Conservation (phyloP, 2,113 vertebrate species). For the Neomonachus schauinslandi region DNA sequence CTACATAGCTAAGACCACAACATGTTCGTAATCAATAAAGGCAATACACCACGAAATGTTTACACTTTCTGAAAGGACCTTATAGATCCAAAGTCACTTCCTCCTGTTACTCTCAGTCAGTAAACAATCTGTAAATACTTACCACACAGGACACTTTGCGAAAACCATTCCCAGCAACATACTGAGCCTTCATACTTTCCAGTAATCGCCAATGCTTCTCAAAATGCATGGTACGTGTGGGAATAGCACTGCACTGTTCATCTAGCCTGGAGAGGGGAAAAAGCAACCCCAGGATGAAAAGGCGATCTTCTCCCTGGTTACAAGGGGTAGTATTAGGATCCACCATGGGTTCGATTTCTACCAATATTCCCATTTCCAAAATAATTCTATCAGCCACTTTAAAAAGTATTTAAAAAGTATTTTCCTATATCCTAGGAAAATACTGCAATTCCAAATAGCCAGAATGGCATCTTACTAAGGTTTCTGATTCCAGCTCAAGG, state of each 20-base stretch:
- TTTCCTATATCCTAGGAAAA: not conserved
- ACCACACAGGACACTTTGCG: constrained; percentile 98
- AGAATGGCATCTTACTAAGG: not conserved
- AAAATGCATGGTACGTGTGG: constrained; percentile 87
- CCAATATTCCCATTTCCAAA: not conserved
- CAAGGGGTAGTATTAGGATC: not conserved
- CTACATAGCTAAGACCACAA: not conserved
- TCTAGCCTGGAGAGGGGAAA: constrained; percentile 88
- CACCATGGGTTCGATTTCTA: not conserved
- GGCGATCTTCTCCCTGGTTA: not conserved
- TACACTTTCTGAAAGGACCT: not conserved
- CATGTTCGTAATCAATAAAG: not conserved
- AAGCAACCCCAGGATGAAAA: not conserved
- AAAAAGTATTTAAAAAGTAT: not conserved
- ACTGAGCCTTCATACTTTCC: constrained; percentile 98
- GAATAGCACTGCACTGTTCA: constrained; percentile 89
- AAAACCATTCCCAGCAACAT: constrained; percentile 96
- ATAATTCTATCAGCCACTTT: not conserved
- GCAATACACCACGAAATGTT: not conserved
- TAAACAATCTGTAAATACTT: constrained; percentile 71
- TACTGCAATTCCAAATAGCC: not conserved
- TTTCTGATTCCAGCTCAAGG: not conserved
- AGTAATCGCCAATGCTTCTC: constrained; percentile 95
- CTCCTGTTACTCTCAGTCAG: not conserved
- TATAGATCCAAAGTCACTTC: not conserved